Evolutionary conservation across 2,113 vertebrate species (phyloP), one percentile per base, ranked within the genome.

Genomic region (Psophia crepitans): DNA sequence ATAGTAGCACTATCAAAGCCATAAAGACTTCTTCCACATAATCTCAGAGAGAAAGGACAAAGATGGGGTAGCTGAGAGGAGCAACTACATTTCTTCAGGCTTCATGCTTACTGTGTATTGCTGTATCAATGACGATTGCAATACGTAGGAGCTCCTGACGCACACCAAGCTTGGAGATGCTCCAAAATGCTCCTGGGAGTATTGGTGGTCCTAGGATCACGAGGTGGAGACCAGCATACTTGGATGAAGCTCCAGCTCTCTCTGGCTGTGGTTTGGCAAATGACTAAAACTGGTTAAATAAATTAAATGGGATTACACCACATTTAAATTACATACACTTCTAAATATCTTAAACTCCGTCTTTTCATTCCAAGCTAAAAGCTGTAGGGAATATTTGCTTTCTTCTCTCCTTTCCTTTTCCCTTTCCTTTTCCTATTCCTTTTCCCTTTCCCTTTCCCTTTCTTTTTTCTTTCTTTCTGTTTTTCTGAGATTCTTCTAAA

Each of bases 21-120:
- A 81, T 84, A 84, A 80, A 93, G 39, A 57, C 37, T 77, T 76
- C 32, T 84, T 51, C 46, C 83, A 80, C 85, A 83, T 75, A 71
- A 89, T 85, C 77, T 89, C 84, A 73, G 54, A 91, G 49, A 92
- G 87, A 87, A 83, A 82, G 73, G 71, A 90, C 76, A 81, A 77
- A 84, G 56, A 32, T 57, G 76, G 69, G 39, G 8, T 27, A 22
- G 35, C n/a, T 68, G 64, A 76, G 64, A 91, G 49, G 39, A 93
- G 54, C 57, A 92, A 58, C 8, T 53, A 4, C 23, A 48, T 35
- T 61, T 79, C 63, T 51, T 76, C 61, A 54, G n/a, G 15, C 39
- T 70, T 60, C 32, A 14, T 53, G 2, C 5, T 27, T 86, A 39
- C 14, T 80, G 64, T 44, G n/a, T 57, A 22, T 32, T 39, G 33